Base-by-base conservation (phyloP, 2,113 vertebrate genomes). In the Mastomys coucha region DNA sequence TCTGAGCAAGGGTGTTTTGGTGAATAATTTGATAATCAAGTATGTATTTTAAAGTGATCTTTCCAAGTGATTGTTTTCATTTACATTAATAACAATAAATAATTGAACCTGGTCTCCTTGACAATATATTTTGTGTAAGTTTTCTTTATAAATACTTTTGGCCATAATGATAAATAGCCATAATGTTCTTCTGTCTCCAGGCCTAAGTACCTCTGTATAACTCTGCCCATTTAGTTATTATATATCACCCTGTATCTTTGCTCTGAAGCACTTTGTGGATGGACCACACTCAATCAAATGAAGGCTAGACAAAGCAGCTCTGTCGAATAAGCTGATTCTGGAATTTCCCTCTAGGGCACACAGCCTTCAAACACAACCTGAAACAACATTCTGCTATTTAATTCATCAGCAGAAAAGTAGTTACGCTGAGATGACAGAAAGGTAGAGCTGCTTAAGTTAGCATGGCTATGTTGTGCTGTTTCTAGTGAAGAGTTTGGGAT, bases 361-460 rank as follows among this genome's bases (percentile, higher is more conserved):
- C 39, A 97, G 51, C 51, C 87, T 95, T 93, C 95, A 91, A 87
- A 94, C 33, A 81, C 82, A 91, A 82, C 77, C 88, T 87, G 88
- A 96, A 96, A 82, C 39, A 96, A 97, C 51, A 89, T 88, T 93
- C 96, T 96, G 89, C 84, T 93, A 53, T 94, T 97, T 94, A 95
- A 97, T 95, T 97, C 75, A 94, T 97, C 91, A 98, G 96, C 96
- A 97, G 88, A 86, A 97, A 97, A 96, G 88, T 92, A 90, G 65
- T 69, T 95, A 82, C 42, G 31, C 93, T 92, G 90, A 95, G 53
- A 84, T 26, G 82, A 96, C 87, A 94, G 95, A 96, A 97, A 97
- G 51, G 95, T 96, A 72, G 33, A 53, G 49, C 17, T 91, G 56
- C 69, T 19, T 92, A 8, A 28, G 0, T 45, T 70, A 95, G 81